These are phyloP conservation scores for Falco biarmicus DNA, from an alignment of 2,797 vertebrate species.

Conservation along the genomic window DNA sequence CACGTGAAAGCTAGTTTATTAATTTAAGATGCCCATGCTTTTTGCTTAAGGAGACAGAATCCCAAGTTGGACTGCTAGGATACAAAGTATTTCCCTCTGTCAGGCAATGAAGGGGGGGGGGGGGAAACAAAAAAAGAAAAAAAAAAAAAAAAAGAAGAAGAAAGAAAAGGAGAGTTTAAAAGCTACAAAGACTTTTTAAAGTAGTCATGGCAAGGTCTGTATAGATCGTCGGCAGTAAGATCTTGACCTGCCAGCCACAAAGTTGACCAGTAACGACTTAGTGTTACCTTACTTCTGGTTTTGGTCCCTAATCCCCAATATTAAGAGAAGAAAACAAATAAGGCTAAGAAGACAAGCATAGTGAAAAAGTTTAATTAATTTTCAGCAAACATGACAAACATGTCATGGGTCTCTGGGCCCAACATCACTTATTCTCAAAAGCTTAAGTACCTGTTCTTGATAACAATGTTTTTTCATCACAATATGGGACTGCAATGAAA, in stretches of 20 bases:
- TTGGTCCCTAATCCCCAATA: not conserved
- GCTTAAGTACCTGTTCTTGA: not conserved
- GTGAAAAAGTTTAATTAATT: not conserved
- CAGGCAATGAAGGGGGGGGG: not conserved
- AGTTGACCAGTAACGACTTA: not conserved
- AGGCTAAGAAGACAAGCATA: not conserved
- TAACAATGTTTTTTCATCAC: not conserved
- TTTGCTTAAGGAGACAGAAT: not conserved
- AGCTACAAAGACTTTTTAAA: not conserved
- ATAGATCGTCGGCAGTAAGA: not conserved
- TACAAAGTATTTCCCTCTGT: not conserved
- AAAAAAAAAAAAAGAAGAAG: too few species aligned
- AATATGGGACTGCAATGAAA: not conserved
- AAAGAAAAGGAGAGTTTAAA: too few species aligned
- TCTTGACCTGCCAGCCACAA: not conserved
- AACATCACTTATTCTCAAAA: not conserved
- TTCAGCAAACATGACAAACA: not conserved
- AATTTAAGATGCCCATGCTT: not conserved
- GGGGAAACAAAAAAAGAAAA: not conserved
- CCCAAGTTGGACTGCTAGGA: not conserved
- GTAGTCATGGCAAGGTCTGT: not conserved
- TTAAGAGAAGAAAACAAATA: not conserved
- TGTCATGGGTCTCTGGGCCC: not conserved
- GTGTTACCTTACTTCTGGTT: not conserved
- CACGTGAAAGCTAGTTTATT: not conserved